Conservation (phyloP, 2,797 vertebrate genomes). For the Sebastes itinus region DNA sequence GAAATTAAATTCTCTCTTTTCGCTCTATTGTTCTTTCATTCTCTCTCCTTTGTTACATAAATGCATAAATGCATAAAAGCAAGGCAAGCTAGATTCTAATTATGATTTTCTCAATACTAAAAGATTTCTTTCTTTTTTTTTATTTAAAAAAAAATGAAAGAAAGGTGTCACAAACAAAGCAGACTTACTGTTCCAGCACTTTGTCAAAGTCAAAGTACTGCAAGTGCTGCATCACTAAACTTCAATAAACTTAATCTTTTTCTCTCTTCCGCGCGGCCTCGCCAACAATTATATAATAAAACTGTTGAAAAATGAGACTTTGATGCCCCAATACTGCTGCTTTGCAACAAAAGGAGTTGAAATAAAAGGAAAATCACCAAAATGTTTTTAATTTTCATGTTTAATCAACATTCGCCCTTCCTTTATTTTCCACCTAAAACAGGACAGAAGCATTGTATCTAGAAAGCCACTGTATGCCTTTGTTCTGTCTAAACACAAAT, state of each 20-base stretch:
- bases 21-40: constrained; percentile 78
- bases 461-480: neutral
- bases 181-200: constrained; percentile 67
- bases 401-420: neutral
- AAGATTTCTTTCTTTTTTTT: constrained; percentile 53
- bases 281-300: constrained; percentile 38
- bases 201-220: constrained; percentile 76
- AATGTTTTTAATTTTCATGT: neutral
- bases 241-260: constrained; percentile 49
- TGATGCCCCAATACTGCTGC: constrained; percentile 25
- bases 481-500: constrained; percentile 4
- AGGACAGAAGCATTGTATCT: neutral
- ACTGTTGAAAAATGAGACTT: constrained; percentile 18
- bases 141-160: constrained; percentile 51
- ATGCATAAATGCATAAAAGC: constrained; percentile 76
- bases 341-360: constrained; percentile 4
- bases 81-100: constrained; percentile 75
- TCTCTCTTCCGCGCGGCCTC: neutral
- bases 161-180: constrained; percentile 75
- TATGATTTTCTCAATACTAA: constrained; percentile 72
- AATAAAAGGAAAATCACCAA: neutral
- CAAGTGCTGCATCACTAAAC: constrained; percentile 61
- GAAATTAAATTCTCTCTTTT: constrained; percentile 80
- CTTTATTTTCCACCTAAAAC: neutral
- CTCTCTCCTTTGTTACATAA: constrained; percentile 74